Conservation (phyloP, 2,888 invertebrate genomes). For the Heliconius charithonia region DNA sequence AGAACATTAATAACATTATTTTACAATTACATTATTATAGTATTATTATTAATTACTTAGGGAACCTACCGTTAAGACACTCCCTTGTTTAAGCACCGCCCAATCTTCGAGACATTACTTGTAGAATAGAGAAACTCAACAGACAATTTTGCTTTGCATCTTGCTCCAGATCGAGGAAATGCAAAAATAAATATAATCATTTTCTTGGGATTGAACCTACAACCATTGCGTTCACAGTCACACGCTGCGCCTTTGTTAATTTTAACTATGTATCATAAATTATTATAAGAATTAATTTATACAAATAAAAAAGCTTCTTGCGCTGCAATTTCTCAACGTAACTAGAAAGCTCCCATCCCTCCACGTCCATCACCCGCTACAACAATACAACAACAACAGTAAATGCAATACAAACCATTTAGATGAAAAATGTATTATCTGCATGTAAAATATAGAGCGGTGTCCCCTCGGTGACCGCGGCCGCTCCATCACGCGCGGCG, state of each 20-base stretch:
- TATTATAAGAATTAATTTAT: not conserved
- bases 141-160: not conserved
- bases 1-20: no score
- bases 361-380: constrained; percentile 4
- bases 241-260: not conserved
- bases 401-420: constrained; percentile 11
- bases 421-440: constrained; percentile 35
- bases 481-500: constrained; percentile 22
- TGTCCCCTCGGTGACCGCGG: constrained; percentile 9
- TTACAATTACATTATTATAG: no score
- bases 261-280: not conserved
- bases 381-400: constrained; percentile 15
- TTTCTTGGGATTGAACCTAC: not conserved
- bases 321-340: not conserved
- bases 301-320: not conserved
- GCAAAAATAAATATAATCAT: not conserved
- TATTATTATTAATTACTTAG: no score
- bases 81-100: not conserved
- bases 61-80: not conserved
- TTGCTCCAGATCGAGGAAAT: not conserved
- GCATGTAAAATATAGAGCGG: constrained; percentile 28
- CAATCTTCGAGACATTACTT: not conserved
- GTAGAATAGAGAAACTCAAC: not conserved
- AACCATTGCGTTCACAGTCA: not conserved
- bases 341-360: constrained; percentile 5